Percentiles rank a stretch among this genome's conserved stretches.
Evolutionary conservation across 2,113 vertebrate genomes (phyloP).

Genomic region (Trinectes maculatus): DNA sequence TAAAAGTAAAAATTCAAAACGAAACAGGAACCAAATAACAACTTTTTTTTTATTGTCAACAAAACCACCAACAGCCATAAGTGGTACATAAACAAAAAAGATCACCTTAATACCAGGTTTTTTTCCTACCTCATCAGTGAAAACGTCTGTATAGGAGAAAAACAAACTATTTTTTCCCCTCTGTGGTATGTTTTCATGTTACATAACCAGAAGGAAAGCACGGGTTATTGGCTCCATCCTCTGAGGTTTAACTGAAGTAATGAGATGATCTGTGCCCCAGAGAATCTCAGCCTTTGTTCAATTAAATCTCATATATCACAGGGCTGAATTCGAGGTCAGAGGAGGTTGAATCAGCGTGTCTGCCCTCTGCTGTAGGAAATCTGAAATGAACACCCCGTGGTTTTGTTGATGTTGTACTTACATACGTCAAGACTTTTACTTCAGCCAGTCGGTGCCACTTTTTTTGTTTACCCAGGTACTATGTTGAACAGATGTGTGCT

Average conservation of each 20-base stretch:
- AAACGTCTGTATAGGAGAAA: no score
- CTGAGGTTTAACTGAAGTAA: conserved; percentile 10
- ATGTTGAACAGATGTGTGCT: not conserved
- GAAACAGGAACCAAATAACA: no score
- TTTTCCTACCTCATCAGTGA: no score
- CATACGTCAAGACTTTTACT: not conserved
- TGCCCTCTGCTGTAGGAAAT: not conserved
- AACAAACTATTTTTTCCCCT: not conserved
- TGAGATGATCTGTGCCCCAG: conserved; percentile 8
- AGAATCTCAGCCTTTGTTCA: conserved; percentile 6
- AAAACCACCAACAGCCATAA: no score
- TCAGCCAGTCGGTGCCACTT: not conserved
- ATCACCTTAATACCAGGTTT: no score
- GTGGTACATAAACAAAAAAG: no score
- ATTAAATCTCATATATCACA: not conserved
- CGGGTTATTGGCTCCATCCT: conserved; percentile 2
- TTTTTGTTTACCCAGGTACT: not conserved
- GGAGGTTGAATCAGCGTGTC: not conserved
- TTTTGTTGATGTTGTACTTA: conserved; percentile 22
- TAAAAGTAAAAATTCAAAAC: no score
- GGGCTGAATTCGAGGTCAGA: not conserved
- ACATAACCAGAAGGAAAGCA: not conserved
- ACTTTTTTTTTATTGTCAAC: no score
- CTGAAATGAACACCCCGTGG: not conserved
- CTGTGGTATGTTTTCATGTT: conserved; percentile 1